Conservation (phyloP, 1,140 invertebrate species). For the Ditylenchus dipsaci region DNA sequence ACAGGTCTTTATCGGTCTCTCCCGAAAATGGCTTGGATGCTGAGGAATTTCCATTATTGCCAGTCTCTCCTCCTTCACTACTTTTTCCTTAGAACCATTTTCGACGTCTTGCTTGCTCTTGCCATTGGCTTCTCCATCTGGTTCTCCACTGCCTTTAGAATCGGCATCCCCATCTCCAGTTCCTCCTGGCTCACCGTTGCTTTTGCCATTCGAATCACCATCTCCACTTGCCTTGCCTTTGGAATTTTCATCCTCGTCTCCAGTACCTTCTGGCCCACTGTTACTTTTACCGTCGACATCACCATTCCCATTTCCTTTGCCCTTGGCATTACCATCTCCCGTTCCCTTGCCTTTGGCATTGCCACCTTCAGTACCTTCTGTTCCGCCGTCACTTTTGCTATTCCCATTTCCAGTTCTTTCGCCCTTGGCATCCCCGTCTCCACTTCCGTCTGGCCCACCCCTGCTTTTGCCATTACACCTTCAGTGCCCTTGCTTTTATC, state of each 20-base stretch:
- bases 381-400: too few relatives aligned
- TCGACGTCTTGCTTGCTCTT: neutral
- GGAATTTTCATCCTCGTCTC: too few relatives aligned
- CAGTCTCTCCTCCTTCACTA: neutral
- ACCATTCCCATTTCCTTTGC: neutral
- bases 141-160: neutral
- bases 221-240: neutral
- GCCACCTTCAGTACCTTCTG: neutral
- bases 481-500: conserved; percentile 10
- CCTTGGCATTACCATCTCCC: neutral
- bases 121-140: neutral
- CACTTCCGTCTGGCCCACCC: neutral
- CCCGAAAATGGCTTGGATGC: too few relatives aligned
- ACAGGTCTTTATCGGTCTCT: neutral
- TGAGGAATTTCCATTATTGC: too few relatives aligned
- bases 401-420: too few relatives aligned
- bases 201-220: neutral
- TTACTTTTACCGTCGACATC: conserved; percentile 5
- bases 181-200: too few relatives aligned
- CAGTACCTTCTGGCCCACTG: too few relatives aligned
- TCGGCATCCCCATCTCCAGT: neutral
- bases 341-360: conserved; percentile 3
- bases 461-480: neutral
- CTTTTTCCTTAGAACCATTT: neutral
- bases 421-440: neutral